These are phyloP conservation scores for Drosophila basisetae DNA, from an alignment of 2,888 invertebrate species.

Conservation along the genomic window DNA sequence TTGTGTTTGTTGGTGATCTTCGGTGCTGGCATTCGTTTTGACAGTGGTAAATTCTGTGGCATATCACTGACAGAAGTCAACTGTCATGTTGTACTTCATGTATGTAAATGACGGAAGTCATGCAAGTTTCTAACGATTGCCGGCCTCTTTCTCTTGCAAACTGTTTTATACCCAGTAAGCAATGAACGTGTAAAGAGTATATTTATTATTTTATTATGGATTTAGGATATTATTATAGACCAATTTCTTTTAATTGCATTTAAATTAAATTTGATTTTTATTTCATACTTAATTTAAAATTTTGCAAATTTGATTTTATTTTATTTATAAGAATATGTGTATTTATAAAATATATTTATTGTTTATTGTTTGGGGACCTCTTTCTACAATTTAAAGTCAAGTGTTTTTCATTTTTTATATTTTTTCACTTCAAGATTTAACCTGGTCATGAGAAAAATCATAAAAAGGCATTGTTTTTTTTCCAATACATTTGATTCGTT, in stretches of 20 bases:
- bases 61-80: constrained; percentile 84
- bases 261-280: not conserved
- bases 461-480: not conserved
- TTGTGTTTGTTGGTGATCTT: constrained; percentile 18
- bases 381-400: not conserved
- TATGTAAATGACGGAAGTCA: constrained; percentile 83
- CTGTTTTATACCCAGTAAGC: constrained; percentile 20
- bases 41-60: constrained; percentile 80
- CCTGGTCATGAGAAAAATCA: not conserved
- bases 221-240: not conserved
- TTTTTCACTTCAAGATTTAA: too few relatives aligned
- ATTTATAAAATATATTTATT: not conserved
- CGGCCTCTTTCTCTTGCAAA: constrained; percentile 2
- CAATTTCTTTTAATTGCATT: not conserved
- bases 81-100: constrained; percentile 79
- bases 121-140: constrained; percentile 49
- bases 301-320: not conserved
- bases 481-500: not conserved
- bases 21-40: constrained; percentile 40
- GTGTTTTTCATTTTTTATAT: not conserved
- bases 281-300: not conserved
- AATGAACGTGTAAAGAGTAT: not conserved
- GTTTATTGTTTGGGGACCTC: not conserved
- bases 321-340: not conserved
- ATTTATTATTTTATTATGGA: not conserved